These are phyloP conservation scores for Lysandra coridon DNA, from an alignment of 2,888 invertebrate species.

Conservation along the genomic window DNA sequence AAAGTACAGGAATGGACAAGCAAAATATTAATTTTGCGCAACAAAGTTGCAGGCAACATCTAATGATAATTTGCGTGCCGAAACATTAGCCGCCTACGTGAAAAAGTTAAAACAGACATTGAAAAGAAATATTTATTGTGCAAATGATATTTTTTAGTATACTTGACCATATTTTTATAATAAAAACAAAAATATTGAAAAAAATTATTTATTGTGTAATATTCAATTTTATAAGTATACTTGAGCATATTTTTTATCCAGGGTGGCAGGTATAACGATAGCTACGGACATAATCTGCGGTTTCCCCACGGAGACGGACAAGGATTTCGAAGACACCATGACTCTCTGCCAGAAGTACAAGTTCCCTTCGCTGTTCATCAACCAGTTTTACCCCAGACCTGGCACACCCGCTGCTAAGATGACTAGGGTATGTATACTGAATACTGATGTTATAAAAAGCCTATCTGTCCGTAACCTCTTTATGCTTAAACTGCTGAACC, in stretches of 20 bases:
- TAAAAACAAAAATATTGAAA: no score
- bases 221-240: no score
- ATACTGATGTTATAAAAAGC: no score
- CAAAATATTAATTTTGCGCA: not conserved
- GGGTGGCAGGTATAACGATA: constrained; percentile 94
- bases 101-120: no score
- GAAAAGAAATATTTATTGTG: no score
- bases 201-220: no score
- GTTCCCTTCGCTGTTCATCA: constrained; percentile 97
- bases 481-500: no score
- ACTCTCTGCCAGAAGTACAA: constrained; percentile 89
- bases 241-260: constrained; percentile 50
- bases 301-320: constrained; percentile 96
- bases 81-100: no score
- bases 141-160: no score
- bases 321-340: constrained; percentile 94
- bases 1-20: not conserved
- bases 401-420: constrained; percentile 98
- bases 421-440: constrained; percentile 71
- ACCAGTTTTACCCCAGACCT: constrained; percentile 97
- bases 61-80: not conserved
- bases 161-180: no score
- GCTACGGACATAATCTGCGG: constrained; percentile 99
- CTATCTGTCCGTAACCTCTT: no score
- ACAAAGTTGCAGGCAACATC: no score